Evolutionary conservation across 2,797 vertebrate genomes (phyloP).

Genomic region (Decapterus maruadsi): DNA sequence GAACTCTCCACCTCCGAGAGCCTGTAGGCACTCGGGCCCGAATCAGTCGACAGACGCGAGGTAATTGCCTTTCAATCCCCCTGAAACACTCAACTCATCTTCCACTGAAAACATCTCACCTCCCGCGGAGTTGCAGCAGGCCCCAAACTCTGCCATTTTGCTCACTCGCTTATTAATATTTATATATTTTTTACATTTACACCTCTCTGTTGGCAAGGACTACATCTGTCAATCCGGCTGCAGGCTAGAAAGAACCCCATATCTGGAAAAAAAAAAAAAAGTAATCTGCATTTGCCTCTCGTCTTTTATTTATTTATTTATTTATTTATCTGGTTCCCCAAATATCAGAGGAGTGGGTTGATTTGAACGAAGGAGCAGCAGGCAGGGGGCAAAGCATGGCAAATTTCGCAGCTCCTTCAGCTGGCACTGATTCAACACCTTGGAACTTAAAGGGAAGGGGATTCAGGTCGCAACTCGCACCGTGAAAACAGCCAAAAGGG

Average conservation of each 20-base stretch:
- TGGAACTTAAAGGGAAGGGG: conserved; percentile 49
- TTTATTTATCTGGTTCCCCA: conserved; percentile 64
- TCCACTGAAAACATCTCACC: conserved; percentile 68
- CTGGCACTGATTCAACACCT: conserved; percentile 74
- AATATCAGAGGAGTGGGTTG: conserved; percentile 67
- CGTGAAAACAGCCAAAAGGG: conserved; percentile 62
- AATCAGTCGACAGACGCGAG: conserved; percentile 79
- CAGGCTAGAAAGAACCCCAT: conserved; percentile 74
- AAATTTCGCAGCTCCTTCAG: conserved; percentile 66
- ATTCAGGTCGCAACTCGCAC: conserved; percentile 59
- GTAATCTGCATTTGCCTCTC: conserved; percentile 64
- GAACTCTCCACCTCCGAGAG: conserved; percentile 76
- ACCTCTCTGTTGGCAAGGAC: conserved; percentile 75
- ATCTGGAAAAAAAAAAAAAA: conserved; percentile 80
- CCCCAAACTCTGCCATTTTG: conserved; percentile 72
- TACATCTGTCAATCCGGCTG: conserved; percentile 86
- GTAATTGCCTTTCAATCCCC: conserved; percentile 87
- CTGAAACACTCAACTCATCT: conserved; percentile 63
- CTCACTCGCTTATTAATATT: conserved; percentile 81
- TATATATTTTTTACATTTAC: conserved; percentile 78
- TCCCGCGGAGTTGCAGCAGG: conserved; percentile 69
- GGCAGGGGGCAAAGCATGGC: conserved; percentile 55
- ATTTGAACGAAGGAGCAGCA: conserved; percentile 63
- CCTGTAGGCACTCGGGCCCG: conserved; percentile 78
- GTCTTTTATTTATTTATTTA: conserved; percentile 38